Percentiles rank a stretch among this genome's conserved stretches.
phyloP scores from a whole-genome alignment of 2,888 invertebrate genomes.

The Galeopsomyia nigrocyanea region DNA sequence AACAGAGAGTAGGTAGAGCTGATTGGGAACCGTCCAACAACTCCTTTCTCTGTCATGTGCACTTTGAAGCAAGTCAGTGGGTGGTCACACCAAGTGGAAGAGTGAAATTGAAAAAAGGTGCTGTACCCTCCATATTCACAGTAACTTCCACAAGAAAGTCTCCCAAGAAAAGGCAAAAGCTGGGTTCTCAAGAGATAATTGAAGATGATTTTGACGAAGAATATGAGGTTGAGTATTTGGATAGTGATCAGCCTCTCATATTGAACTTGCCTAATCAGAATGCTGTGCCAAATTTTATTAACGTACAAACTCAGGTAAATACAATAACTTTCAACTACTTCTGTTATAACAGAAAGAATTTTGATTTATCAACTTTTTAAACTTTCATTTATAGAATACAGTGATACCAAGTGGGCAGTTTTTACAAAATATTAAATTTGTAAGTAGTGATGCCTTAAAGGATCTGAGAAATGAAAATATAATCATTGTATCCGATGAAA shows the following conservation, averaged over 20 bases:
- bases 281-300: slow-evolving; percentile 39
- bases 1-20: slow-evolving; percentile 61
- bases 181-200: slow-evolving; percentile 42
- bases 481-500: slow-evolving; percentile 53
- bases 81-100: slow-evolving; percentile 57
- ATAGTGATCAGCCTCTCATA: slow-evolving; percentile 49
- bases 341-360: neutral
- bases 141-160: slow-evolving; percentile 63
- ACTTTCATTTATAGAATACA: slow-evolving; percentile 31
- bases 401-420: slow-evolving; percentile 33
- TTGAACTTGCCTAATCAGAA: slow-evolving; percentile 37
- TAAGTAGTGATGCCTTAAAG: slow-evolving; percentile 42
- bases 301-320: slow-evolving; percentile 41
- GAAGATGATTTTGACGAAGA: slow-evolving; percentile 49
- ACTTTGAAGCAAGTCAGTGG: slow-evolving; percentile 64
- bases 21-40: slow-evolving; percentile 67
- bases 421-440: slow-evolving; percentile 41
- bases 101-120: slow-evolving; percentile 61
- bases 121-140: slow-evolving; percentile 62
- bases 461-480: slow-evolving; percentile 49
- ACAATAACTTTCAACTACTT: neutral
- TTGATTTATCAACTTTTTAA: slow-evolving; percentile 13
- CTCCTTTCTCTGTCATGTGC: slow-evolving; percentile 65
- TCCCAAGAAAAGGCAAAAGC: slow-evolving; percentile 57
- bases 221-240: slow-evolving; percentile 53